A percentile compares a stretch with the other conserved stretches of the same genome.
These are phyloP conservation scores for Micronycteris hirsuta DNA, from an alignment of 2,113 vertebrate species.

Conservation along the genomic window DNA sequence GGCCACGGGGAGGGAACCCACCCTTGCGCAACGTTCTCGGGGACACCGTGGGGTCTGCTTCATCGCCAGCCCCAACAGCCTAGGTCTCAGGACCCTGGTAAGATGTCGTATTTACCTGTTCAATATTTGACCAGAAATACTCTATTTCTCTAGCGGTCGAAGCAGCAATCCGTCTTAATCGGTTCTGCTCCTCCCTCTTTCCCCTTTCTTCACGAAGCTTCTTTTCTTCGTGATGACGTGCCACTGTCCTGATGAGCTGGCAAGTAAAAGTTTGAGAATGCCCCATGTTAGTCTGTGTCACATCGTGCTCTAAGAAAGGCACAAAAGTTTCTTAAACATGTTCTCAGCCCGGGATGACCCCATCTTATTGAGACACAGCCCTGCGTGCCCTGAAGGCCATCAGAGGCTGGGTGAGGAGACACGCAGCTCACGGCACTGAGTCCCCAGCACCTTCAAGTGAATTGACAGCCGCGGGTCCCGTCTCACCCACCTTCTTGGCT, in stretches of 20 bases:
- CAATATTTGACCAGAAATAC: conserved; percentile 90
- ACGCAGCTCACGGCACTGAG: too few species aligned
- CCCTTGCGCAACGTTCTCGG: not conserved
- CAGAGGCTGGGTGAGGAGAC: not conserved
- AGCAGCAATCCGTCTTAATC: conserved; percentile 87
- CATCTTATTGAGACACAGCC: fast-evolving
- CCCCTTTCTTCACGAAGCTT: conserved; percentile 82
- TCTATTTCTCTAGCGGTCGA: conserved; percentile 89
- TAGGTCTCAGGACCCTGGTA: fast-evolving
- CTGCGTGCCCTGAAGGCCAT: fast-evolving
- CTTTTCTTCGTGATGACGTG: conserved; percentile 83
- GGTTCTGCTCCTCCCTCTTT: conserved; percentile 83
- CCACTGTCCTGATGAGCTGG: conserved; percentile 88
- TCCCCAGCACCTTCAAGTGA: not conserved
- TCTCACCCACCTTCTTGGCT: conserved; percentile 91
- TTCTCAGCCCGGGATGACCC: not conserved
- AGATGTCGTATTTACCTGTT: conserved; percentile 79
- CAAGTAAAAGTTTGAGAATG: not conserved
- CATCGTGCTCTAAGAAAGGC: not conserved
- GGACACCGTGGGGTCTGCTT: fast-evolving
- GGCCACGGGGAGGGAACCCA: not conserved
- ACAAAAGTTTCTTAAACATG: fast-evolving
- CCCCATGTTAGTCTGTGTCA: not conserved
- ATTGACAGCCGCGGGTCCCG: not conserved
- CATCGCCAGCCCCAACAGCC: fast-evolving